Base-by-base conservation (phyloP, 2,797 vertebrate species). In the Denticeps clupeoides region DNA sequence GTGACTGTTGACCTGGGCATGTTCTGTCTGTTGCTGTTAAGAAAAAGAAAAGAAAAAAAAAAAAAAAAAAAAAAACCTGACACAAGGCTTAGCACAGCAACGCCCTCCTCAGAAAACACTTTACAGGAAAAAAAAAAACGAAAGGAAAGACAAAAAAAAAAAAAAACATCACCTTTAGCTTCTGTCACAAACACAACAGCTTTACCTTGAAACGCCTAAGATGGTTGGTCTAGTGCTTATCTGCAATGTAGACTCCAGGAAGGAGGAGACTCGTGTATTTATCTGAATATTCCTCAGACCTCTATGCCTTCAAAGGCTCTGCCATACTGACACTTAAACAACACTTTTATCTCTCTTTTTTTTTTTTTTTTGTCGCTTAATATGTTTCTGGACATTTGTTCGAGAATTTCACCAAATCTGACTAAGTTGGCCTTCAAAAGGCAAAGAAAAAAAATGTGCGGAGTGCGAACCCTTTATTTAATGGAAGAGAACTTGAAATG, bases 401-500 rank as follows among this genome's bases (percentile, higher is more conserved):
- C 61, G 70, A 77, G 67, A 75, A 67, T 69, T 67, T 76, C 78
- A 74, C 77, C 75, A 83, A 74, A 82, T 77, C 73, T 59, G 73
- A 76, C 67, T 73, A 77, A 68, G 66, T 73, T 71, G 56, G 76
- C 81, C 82, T 85, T 84, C 61, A 81, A 81, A 84, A 83, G 82
- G 79, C 78, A 64, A 73, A 70, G 37, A 53, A 58, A 56, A 70
- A 71, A 74, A 69, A 68, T 77, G 69, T 60, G 73, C 47, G 73
- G 79, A 84, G 77, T 80, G 80, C 78, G 77, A 84, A 80, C 83
- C 80, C 82, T 85, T 84, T 84, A 85, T 84, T 82, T 77, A 75
- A 83, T 66, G 76, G 75, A 82, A 82, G 82, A 83, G 85, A 89
- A 94, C 91, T 96, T 92, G 88, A 94, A 89, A 84, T 77, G 82